phyloP scores from a whole-genome alignment of 2,113 vertebrate species.

The Anguilla japonica region DNA sequence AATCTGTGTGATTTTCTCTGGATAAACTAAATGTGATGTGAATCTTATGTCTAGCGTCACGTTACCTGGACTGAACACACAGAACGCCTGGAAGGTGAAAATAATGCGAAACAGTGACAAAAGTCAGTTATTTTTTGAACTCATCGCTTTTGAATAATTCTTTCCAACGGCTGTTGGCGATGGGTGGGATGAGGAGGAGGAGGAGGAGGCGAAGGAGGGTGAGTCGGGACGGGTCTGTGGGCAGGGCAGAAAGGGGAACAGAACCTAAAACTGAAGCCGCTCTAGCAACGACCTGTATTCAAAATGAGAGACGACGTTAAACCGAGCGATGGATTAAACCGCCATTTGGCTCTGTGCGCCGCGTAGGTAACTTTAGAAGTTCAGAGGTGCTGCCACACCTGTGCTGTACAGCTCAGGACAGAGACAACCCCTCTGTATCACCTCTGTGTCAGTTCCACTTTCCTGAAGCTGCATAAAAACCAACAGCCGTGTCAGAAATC shows the following conservation, averaged over 20 bases:
- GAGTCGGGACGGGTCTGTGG: neutral
- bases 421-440: neutral
- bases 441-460: no score
- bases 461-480: no score
- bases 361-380: neutral
- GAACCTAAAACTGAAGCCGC: neutral
- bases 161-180: neutral
- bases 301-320: neutral
- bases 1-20: no score
- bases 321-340: neutral
- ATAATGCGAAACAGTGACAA: no score
- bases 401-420: neutral
- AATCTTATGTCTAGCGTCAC: no score
- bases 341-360: neutral
- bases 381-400: neutral
- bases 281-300: neutral
- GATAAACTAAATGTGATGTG: no score
- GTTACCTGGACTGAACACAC: neutral
- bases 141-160: no score
- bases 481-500: no score
- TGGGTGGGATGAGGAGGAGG: neutral
- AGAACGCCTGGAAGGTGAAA: neutral
- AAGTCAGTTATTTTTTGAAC: no score
- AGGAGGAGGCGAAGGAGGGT: neutral
- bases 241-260: neutral